A percentile compares a stretch with the other conserved stretches of the same genome.
Conservation (phyloP, 2,888 invertebrate genomes). For the Himalopsyche tibetana region DNA sequence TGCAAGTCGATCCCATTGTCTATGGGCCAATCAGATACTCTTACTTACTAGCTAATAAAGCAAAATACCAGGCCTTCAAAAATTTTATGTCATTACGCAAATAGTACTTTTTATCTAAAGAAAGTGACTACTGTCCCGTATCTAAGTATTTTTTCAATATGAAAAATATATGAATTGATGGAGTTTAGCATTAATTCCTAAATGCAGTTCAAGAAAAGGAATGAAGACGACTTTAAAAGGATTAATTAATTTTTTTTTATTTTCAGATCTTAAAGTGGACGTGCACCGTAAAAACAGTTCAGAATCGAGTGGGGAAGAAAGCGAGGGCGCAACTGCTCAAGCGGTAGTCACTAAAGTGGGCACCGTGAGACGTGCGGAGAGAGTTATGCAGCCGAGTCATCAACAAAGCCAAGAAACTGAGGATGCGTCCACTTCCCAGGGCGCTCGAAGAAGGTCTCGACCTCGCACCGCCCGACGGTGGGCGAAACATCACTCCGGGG, state of each 20-base stretch:
- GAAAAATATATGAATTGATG: too few species aligned
- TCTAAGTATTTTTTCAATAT: too few species aligned
- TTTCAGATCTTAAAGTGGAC: constrained; percentile 91
- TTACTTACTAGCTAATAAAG: too few species aligned
- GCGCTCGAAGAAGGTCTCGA: constrained; percentile 65
- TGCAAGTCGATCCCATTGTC: too few species aligned
- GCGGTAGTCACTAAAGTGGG: constrained; percentile 69
- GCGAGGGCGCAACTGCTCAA: constrained; percentile 73
- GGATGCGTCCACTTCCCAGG: constrained; percentile 4
- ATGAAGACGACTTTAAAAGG: too few species aligned
- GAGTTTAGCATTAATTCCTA: too few species aligned
- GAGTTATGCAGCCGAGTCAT: constrained; percentile 68
- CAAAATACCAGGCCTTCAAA: too few species aligned
- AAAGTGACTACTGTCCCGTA: too few species aligned
- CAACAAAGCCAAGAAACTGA: constrained; percentile 44
- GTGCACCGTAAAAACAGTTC: constrained; percentile 95
- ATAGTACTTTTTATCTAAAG: too few species aligned
- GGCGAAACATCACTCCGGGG: constrained; percentile 58
- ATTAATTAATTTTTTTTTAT: neutral
- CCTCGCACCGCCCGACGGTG: constrained; percentile 69
- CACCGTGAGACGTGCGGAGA: constrained; percentile 72
- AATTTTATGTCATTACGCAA: too few species aligned
- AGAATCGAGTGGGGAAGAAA: constrained; percentile 88
- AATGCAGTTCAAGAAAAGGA: too few species aligned
- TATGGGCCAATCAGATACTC: too few species aligned